phyloP scores from a whole-genome alignment of 2,797 vertebrate species.

The Petrocephalus sullivani region DNA sequence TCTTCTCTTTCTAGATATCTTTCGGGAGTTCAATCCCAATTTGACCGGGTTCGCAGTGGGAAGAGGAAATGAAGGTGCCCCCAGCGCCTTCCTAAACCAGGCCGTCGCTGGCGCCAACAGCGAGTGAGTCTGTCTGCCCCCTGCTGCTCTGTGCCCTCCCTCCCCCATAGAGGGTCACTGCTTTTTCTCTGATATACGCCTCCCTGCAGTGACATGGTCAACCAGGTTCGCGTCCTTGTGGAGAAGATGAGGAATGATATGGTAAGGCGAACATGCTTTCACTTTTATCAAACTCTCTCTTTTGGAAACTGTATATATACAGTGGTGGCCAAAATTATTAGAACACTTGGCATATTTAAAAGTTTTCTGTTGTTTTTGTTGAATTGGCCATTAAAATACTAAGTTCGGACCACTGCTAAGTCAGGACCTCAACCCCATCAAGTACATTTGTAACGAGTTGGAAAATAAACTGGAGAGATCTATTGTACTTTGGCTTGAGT shows the following conservation, averaged over 20 bases:
- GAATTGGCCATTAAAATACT: no score
- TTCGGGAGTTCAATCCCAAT: slow-evolving; percentile 67
- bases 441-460: no score
- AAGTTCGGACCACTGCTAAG: no score
- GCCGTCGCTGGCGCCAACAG: slow-evolving; percentile 76
- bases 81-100: slow-evolving; percentile 74
- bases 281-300: neutral
- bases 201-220: slow-evolving; percentile 64
- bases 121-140: slow-evolving; percentile 55
- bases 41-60: slow-evolving; percentile 71
- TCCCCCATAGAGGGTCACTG: neutral
- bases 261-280: slow-evolving; percentile 48
- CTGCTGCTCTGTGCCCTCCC: neutral
- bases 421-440: no score
- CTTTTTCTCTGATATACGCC: neutral
- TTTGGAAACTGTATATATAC: neutral
- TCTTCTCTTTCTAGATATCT: slow-evolving; percentile 67
- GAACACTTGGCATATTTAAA: no score
- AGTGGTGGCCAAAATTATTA: no score
- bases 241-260: slow-evolving; percentile 72
- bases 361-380: no score
- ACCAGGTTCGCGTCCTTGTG: slow-evolving; percentile 67
- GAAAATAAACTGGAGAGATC: no score
- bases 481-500: no score
- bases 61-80: slow-evolving; percentile 38